Evolutionary conservation across 2,888 invertebrate genomes (phyloP).

Genomic region (Pristionchus fissidentatus): DNA sequence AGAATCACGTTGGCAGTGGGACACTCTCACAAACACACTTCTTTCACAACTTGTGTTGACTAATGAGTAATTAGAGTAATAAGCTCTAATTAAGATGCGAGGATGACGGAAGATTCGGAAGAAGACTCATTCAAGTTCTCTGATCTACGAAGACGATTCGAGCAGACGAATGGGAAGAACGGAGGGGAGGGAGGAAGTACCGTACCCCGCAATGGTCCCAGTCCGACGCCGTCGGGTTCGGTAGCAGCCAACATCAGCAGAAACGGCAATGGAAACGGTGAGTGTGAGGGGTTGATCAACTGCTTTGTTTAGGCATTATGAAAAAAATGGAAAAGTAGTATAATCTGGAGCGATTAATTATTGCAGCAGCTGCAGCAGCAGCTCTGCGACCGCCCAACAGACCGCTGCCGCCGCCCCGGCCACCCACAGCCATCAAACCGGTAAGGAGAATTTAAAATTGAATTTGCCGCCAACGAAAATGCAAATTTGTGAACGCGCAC

Average conservation of each 20-base stretch:
- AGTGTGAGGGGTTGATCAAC: too few relatives aligned
- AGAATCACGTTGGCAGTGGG: not conserved
- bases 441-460: conserved; percentile 7
- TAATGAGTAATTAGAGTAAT: conserved; percentile 17
- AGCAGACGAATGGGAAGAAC: too few relatives aligned
- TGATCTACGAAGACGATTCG: conserved; percentile 12
- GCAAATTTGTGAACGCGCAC: too few relatives aligned
- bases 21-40: too few relatives aligned
- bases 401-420: not conserved
- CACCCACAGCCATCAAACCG: conserved; percentile 3
- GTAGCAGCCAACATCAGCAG: not conserved
- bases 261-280: not conserved
- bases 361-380: conserved; percentile 7
- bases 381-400: too few relatives aligned
- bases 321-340: too few relatives aligned
- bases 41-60: conserved; percentile 10
- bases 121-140: conserved; percentile 23
- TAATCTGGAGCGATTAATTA: too few relatives aligned
- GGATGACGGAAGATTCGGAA: conserved; percentile 21
- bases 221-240: too few relatives aligned
- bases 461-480: too few relatives aligned
- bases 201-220: too few relatives aligned
- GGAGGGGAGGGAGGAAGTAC: not conserved
- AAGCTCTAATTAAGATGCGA: conserved; percentile 20
- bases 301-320: too few relatives aligned